Percentiles rank a stretch among this genome's conserved stretches.
phyloP scores from a whole-genome alignment of 2,888 invertebrate genomes.

The Acanthosepion lycidas region DNA sequence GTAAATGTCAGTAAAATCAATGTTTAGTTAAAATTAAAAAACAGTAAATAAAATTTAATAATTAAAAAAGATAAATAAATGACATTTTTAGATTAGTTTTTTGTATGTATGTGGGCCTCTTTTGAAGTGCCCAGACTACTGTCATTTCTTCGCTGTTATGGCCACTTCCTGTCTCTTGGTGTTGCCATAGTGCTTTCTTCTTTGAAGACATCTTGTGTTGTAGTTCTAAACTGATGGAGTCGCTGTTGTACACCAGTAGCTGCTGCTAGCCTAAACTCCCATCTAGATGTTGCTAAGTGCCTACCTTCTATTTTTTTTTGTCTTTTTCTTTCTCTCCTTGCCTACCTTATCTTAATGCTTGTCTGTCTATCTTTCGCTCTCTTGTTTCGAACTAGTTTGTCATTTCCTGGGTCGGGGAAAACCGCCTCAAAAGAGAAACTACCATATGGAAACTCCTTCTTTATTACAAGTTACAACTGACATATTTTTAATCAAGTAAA shows the following conservation, averaged over 20 bases:
- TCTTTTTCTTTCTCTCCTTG: background rate
- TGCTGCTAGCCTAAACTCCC: conserved; percentile 33
- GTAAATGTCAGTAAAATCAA: background rate
- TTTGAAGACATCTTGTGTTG: background rate
- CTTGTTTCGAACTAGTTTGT: background rate
- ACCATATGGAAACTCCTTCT: background rate
- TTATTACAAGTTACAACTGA: background rate
- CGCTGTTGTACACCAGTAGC: background rate
- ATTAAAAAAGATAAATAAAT: no score
- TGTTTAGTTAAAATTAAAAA: no score
- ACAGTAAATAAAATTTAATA: no score
- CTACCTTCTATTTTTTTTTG: background rate
- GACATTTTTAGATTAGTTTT: no score
- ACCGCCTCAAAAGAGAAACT: background rate
- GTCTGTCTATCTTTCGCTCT: background rate
- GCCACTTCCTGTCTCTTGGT: conserved; percentile 16
- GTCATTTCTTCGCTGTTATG: background rate
- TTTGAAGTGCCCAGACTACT: background rate
- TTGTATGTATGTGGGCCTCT: background rate
- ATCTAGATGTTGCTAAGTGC: background rate
- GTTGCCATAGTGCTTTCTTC: background rate
- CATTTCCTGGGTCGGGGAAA: background rate
- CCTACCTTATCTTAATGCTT: background rate
- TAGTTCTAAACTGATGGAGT: background rate
- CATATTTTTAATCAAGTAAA: background rate